Evolutionary conservation across 2,113 vertebrate species (phyloP).

Genomic region (Leptocoma aspasia): DNA sequence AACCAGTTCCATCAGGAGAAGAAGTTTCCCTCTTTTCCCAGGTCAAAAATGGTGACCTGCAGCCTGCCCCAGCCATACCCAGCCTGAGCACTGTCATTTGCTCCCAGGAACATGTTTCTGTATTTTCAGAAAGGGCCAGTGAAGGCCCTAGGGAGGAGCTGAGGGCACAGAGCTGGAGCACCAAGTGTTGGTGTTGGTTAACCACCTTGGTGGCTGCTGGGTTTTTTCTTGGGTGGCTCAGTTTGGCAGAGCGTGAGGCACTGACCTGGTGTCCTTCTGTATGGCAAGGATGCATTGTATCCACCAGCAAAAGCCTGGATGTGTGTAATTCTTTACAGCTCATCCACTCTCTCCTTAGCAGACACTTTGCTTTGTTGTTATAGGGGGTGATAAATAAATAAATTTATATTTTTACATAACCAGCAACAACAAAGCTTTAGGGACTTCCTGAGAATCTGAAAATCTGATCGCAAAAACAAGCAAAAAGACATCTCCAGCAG

Average conservation of each 20-base stretch:
- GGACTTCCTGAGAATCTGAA: background rate
- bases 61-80: rapidly evolving
- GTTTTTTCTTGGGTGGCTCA: background rate
- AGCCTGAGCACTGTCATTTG: background rate
- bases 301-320: background rate
- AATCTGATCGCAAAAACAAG: background rate
- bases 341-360: background rate
- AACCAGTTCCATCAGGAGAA: background rate
- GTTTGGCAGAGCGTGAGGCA: background rate
- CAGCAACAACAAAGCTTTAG: background rate
- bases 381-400: background rate
- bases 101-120: background rate
- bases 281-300: rapidly evolving
- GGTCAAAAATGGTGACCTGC: background rate
- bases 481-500: background rate
- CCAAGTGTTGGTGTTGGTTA: background rate
- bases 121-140: background rate
- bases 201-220: background rate
- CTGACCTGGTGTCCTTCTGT: background rate
- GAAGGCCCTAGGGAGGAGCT: background rate
- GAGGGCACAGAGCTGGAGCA: background rate
- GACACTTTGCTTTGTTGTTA: background rate
- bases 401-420: background rate
- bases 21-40: background rate
- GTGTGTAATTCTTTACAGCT: background rate